These are phyloP conservation scores for Sus cebifrons DNA, from an alignment of 2,797 vertebrate genomes.

Conservation along the genomic window DNA sequence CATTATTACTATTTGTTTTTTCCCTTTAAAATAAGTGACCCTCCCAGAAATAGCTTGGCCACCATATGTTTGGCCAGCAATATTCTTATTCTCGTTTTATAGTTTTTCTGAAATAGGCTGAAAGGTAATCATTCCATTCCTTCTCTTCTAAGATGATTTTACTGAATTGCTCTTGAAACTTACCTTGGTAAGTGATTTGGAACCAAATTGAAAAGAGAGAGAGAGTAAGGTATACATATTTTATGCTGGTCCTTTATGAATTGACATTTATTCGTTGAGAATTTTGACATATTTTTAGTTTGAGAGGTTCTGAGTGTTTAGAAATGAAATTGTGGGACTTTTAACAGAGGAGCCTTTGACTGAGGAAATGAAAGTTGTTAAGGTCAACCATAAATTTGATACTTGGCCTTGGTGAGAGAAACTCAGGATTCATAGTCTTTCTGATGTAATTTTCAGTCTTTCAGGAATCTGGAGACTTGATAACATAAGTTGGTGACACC, in stretches of 20 bases:
- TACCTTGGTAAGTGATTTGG: conserved; percentile 69
- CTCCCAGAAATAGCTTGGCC: conserved; percentile 69
- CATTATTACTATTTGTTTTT: conserved; percentile 74
- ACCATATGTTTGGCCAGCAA: conserved; percentile 70
- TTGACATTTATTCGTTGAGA: conserved; percentile 56
- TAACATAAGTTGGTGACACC: conserved; percentile 50
- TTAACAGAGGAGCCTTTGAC: conserved; percentile 62
- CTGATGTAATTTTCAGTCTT: conserved; percentile 17
- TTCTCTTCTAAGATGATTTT: conserved; percentile 68
- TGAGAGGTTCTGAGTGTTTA: conserved; percentile 47
- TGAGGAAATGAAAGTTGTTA: conserved; percentile 61
- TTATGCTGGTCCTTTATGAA: conserved; percentile 49
- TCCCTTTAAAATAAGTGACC: conserved; percentile 70
- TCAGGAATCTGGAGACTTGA: conserved; percentile 8
- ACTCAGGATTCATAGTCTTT: conserved; percentile 40
- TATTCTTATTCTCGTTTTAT: conserved; percentile 71
- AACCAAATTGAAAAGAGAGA: conserved; percentile 54
- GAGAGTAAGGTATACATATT: not conserved
- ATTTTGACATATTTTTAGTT: conserved; percentile 64
- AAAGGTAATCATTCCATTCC: conserved; percentile 63
- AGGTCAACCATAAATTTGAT: conserved; percentile 51
- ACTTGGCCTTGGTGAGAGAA: conserved; percentile 61
- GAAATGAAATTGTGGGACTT: conserved; percentile 58
- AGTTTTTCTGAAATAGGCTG: conserved; percentile 71
- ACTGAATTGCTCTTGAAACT: conserved; percentile 50